These are phyloP conservation scores for Myotis yumanensis DNA, from an alignment of 2,113 vertebrate genomes.

Conservation along the genomic window DNA sequence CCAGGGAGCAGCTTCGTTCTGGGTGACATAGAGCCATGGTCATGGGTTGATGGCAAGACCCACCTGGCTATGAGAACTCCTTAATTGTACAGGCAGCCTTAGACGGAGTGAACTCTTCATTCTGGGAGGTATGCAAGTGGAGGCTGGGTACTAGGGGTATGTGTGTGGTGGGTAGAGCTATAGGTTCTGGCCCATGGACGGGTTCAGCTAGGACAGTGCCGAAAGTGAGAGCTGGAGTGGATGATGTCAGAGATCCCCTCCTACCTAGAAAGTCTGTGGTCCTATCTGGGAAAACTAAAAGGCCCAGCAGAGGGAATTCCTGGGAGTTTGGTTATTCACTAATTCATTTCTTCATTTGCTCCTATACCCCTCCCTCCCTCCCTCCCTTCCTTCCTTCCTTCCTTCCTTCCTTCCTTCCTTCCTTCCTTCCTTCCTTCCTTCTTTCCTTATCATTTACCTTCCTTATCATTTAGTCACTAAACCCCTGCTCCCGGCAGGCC, in stretches of 20 bases:
- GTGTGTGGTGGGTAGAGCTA: neutral
- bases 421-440: no score
- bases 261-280: neutral
- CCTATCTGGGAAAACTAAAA: neutral
- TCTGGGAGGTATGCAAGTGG: neutral
- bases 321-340: neutral
- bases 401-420: neutral
- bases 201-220: neutral
- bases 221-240: neutral
- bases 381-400: fast-evolving
- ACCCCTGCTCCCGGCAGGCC: neutral
- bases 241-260: neutral
- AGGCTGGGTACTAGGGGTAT: neutral
- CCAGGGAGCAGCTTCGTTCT: neutral
- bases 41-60: neutral
- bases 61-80: neutral
- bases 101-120: neutral
- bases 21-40: neutral
- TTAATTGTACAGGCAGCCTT: neutral
- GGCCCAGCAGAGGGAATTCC: neutral
- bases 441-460: neutral
- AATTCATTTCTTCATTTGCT: neutral
- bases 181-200: neutral
- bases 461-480: neutral
- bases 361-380: neutral